These are phyloP conservation scores for Nymphalis c-album DNA, from an alignment of 2,888 invertebrate species.

Conservation along the genomic window DNA sequence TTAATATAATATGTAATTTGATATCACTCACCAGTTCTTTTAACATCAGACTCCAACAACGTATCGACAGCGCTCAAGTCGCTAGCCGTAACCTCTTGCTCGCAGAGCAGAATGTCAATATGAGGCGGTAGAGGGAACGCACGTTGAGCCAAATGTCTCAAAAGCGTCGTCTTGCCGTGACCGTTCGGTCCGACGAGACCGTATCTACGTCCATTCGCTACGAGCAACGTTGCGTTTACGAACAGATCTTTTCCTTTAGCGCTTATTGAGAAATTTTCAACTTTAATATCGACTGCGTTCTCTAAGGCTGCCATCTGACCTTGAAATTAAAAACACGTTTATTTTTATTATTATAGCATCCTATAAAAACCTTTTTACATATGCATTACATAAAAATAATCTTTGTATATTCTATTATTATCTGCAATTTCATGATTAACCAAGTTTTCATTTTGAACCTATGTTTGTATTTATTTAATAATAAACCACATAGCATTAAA, in stretches of 20 bases:
- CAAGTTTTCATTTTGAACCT: too few species aligned
- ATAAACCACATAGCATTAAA: too few species aligned
- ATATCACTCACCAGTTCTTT: conserved; percentile 83
- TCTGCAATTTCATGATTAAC: too few species aligned
- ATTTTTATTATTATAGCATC: background rate
- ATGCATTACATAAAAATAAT: conserved; percentile 4
- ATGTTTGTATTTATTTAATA: too few species aligned
- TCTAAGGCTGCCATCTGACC: conserved; percentile 90
- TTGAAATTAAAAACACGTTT: conserved; percentile 38
- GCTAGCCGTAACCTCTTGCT: conserved; percentile 98
- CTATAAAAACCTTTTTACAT: background rate
- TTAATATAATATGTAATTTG: background rate
- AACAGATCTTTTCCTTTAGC: conserved; percentile 99
- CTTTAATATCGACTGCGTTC: conserved; percentile 98
- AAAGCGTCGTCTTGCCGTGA: conserved; percentile 98
- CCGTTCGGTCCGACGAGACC: conserved; percentile 99
- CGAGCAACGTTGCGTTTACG: conserved; percentile 95
- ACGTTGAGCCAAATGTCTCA: conserved; percentile 94
- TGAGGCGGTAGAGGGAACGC: conserved; percentile 97
- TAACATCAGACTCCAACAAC: conserved; percentile 95
- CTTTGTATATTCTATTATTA: too few species aligned
- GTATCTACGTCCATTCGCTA: conserved; percentile 96
- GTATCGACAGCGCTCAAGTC: conserved; percentile 96
- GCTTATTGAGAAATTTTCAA: conserved; percentile 98
- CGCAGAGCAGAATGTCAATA: conserved; percentile 97